Evolutionary conservation across 2,888 invertebrate species (phyloP).

Genomic region (Dioctria linearis): DNA sequence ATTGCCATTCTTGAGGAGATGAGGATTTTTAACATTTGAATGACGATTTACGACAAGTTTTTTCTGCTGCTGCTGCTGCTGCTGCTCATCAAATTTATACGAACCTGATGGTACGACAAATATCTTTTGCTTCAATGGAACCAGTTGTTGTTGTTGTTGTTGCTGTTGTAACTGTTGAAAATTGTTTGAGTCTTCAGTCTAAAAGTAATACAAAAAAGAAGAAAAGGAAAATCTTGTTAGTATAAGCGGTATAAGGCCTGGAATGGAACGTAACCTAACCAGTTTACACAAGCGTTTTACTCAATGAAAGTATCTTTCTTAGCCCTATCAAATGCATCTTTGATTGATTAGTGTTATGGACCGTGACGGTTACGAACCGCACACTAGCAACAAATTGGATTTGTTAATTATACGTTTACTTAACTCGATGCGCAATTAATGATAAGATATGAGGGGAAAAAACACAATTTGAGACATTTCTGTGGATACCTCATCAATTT

Average conservation of each 20-base stretch:
- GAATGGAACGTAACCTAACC: neutral
- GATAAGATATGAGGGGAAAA: neutral
- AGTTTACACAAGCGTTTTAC: neutral
- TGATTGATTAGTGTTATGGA: conserved; percentile 41
- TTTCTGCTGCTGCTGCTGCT: neutral
- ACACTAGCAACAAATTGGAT: conserved; percentile 30
- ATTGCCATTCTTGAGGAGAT: conserved; percentile 19
- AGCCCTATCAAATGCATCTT: neutral
- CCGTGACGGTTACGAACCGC: conserved; percentile 32
- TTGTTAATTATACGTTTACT: conserved; percentile 43
- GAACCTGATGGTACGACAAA: conserved; percentile 11
- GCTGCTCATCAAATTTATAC: conserved; percentile 41
- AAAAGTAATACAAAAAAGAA: conserved; percentile 18
- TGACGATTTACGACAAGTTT: conserved; percentile 35
- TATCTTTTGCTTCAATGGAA: conserved; percentile 44
- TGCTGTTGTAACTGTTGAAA: neutral
- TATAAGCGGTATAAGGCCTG: neutral
- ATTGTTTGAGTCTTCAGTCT: conserved; percentile 45
- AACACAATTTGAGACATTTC: neutral
- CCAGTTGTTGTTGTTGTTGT: neutral
- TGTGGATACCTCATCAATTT: neutral
- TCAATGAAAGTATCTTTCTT: conserved; percentile 15
- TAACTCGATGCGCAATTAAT: conserved; percentile 33
- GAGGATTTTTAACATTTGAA: conserved; percentile 22
- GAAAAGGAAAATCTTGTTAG: neutral